Conservation (phyloP, 2,113 vertebrate genomes). For the Platanista minor region DNA sequence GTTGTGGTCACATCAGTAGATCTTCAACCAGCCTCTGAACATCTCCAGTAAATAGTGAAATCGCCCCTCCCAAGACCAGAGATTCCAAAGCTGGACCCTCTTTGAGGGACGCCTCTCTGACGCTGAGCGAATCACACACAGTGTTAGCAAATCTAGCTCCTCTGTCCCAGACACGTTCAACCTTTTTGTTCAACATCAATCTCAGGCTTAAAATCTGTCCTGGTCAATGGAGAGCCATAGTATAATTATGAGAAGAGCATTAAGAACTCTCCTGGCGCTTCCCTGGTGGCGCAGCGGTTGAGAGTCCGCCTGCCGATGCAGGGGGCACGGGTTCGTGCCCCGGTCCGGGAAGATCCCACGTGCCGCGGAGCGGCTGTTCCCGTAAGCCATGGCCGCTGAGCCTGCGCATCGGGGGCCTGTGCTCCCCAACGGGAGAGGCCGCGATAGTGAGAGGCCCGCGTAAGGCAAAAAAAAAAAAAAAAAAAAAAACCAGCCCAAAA, state of each 20-base stretch:
- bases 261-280: not conserved
- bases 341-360: too few relatives aligned
- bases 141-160: not conserved
- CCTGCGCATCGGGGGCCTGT: too few relatives aligned
- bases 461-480: too few relatives aligned
- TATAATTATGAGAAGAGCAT: not conserved
- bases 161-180: not conserved
- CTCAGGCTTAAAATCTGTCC: not conserved
- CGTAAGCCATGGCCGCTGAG: too few relatives aligned
- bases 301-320: too few relatives aligned
- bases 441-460: too few relatives aligned
- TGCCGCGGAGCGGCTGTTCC: too few relatives aligned
- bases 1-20: not conserved
- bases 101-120: not conserved
- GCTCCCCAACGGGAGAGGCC: too few relatives aligned
- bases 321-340: too few relatives aligned
- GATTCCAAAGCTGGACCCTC: not conserved
- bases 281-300: too few relatives aligned
- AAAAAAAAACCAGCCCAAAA: not conserved
- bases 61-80: not conserved
- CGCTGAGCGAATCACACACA: not conserved
- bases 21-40: not conserved
- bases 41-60: not conserved
- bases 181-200: not conserved
- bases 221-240: not conserved